Conservation (phyloP, 2,888 invertebrate species). For the Mamestra brassicae region DNA sequence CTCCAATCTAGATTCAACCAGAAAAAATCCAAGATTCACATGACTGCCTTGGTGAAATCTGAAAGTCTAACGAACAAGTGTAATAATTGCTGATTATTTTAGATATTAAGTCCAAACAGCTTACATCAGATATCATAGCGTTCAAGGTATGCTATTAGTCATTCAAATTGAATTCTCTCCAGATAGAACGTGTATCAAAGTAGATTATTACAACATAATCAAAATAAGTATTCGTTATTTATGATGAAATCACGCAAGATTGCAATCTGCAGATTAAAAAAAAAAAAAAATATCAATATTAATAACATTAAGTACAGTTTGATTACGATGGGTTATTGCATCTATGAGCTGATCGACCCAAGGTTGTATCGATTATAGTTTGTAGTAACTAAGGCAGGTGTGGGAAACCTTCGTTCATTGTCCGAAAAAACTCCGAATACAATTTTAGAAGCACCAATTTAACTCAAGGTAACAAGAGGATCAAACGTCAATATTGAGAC, state of each 20-base stretch:
- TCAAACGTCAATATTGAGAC: conserved; percentile 28
- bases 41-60: conserved; percentile 54
- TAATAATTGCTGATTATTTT: conserved; percentile 54
- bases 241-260: conserved; percentile 63
- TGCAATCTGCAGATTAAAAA: conserved; percentile 55
- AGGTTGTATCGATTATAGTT: conserved; percentile 73
- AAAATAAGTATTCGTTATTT: conserved; percentile 49
- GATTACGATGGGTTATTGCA: conserved; percentile 67
- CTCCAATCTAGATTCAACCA: conserved; percentile 49
- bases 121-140: conserved; percentile 54
- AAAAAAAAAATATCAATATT: too few relatives aligned
- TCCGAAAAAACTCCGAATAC: conserved; percentile 48
- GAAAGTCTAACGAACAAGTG: conserved; percentile 54
- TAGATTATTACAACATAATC: conserved; percentile 51
- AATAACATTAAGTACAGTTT: conserved; percentile 61
- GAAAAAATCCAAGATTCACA: conserved; percentile 40
- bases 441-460: conserved; percentile 53
- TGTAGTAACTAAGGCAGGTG: conserved; percentile 48
- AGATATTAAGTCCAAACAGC: conserved; percentile 36
- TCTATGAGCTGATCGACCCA: conserved; percentile 68
- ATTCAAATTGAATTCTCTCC: conserved; percentile 48
- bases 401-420: conserved; percentile 55
- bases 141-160: conserved; percentile 53
- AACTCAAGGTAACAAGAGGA: conserved; percentile 57
- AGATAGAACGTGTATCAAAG: conserved; percentile 43